Evolutionary conservation across 1,140 invertebrate genomes (phyloP).

Genomic region (Sitobion miscanthi): DNA sequence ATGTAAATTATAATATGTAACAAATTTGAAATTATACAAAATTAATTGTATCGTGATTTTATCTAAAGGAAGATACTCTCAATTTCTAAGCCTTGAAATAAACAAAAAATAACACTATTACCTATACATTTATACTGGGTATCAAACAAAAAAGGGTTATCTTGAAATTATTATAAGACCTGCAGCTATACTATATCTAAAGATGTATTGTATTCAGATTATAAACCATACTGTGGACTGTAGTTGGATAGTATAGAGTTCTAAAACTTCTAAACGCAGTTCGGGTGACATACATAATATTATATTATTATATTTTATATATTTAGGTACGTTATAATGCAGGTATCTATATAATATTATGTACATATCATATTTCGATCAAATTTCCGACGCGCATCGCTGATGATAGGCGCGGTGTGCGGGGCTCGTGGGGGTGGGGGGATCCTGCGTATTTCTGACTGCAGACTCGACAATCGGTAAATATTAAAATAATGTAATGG

Average conservation of each 20-base stretch:
- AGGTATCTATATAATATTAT: too few species aligned
- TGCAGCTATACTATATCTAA: background rate
- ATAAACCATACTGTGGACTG: background rate
- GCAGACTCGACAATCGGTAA: conserved; percentile 46
- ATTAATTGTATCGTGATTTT: background rate
- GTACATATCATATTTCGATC: background rate
- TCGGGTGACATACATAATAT: background rate
- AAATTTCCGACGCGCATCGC: background rate
- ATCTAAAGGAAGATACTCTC: background rate
- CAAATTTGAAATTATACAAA: background rate
- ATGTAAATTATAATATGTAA: too few species aligned
- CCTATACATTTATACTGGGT: background rate
- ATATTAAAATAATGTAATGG: conserved; percentile 44
- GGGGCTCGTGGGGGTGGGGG: background rate
- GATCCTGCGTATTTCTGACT: background rate
- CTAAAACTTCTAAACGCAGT: background rate
- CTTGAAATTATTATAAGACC: background rate
- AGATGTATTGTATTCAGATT: background rate
- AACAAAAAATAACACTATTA: background rate
- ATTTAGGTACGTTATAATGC: too few species aligned
- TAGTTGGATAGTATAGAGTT: too few species aligned
- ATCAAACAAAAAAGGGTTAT: background rate
- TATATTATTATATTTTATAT: too few species aligned
- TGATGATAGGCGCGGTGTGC: too few species aligned
- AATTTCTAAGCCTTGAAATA: background rate